Conservation (phyloP, 2,113 vertebrate genomes). For the Lota lota region DNA sequence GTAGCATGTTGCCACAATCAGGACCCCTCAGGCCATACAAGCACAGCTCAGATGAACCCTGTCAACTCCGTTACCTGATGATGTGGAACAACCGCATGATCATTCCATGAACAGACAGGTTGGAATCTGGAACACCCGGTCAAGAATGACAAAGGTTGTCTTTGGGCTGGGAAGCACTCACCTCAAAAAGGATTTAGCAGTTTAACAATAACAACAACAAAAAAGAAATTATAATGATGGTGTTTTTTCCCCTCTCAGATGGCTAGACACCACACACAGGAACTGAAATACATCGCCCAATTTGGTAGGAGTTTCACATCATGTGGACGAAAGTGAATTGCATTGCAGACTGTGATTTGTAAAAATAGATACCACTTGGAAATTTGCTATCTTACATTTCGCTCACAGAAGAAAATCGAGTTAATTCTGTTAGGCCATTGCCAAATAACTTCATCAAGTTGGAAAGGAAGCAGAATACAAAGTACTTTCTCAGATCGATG, state of each 20-base stretch:
- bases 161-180: background rate
- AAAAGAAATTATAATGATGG: too few relatives aligned
- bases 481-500: conserved; percentile 59
- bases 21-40: conserved; percentile 50
- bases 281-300: background rate
- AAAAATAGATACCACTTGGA: too few relatives aligned
- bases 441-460: conserved; percentile 57
- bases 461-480: conserved; percentile 37
- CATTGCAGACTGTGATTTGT: too few relatives aligned
- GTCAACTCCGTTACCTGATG: conserved; percentile 70
- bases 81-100: conserved; percentile 64
- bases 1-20: conserved; percentile 29
- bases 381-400: conserved; percentile 19
- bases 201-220: too few relatives aligned
- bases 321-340: too few relatives aligned
- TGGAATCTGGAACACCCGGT: conserved; percentile 38
- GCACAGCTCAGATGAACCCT: conserved; percentile 55
- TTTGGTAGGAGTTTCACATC: background rate
- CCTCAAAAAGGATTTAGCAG: background rate
- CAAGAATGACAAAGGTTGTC: conserved; percentile 32
- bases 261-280: background rate
- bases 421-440: conserved; percentile 30
- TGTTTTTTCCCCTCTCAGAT: background rate
- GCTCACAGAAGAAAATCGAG: conserved; percentile 1
- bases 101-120: conserved; percentile 57